phyloP scores from a whole-genome alignment of 2,113 vertebrate species.

The Protomyctophum bolini region DNA sequence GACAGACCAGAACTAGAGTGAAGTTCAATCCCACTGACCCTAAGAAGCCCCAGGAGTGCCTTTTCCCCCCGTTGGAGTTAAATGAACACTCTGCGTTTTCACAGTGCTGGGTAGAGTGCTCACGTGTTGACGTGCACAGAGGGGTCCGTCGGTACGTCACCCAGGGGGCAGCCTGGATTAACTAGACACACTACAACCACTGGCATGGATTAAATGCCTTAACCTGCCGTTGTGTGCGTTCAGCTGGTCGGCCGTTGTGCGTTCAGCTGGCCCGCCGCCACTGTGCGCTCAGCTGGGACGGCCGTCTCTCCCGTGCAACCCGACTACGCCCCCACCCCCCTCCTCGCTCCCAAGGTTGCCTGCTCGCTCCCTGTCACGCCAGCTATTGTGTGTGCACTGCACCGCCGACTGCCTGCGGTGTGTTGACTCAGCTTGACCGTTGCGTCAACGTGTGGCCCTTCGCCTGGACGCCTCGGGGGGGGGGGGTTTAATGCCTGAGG shows the following conservation, averaged over 20 bases:
- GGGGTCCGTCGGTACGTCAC: constrained; percentile 32
- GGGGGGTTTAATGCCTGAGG: constrained; percentile 59
- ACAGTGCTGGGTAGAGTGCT: constrained; percentile 10
- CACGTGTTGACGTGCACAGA: constrained; percentile 39
- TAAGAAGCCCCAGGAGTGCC: too few relatives aligned
- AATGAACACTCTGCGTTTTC: too few relatives aligned
- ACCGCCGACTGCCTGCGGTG: constrained; percentile 41
- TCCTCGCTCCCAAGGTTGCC: constrained; percentile 29
- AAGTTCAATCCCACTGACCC: too few relatives aligned
- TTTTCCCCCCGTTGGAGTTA: background rate
- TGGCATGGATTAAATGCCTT: constrained; percentile 64
- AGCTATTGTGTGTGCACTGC: constrained; percentile 68
- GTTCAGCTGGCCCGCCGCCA: constrained; percentile 48
- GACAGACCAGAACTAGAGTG: background rate
- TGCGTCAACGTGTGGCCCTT: constrained; percentile 61
- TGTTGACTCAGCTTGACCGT: constrained; percentile 73
- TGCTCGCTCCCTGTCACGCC: constrained; percentile 57
- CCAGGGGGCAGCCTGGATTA: constrained; percentile 61
- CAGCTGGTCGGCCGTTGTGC: constrained; percentile 39
- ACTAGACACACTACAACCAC: constrained; percentile 59
- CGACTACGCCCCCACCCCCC: constrained; percentile 29
- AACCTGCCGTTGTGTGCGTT: constrained; percentile 26
- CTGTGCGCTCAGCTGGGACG: constrained; percentile 43
- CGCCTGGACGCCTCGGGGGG: constrained; percentile 44
- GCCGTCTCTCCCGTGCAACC: constrained; percentile 52